Evolutionary conservation across 2,113 vertebrate genomes (phyloP).

Genomic region (Carlito syrichta): DNA sequence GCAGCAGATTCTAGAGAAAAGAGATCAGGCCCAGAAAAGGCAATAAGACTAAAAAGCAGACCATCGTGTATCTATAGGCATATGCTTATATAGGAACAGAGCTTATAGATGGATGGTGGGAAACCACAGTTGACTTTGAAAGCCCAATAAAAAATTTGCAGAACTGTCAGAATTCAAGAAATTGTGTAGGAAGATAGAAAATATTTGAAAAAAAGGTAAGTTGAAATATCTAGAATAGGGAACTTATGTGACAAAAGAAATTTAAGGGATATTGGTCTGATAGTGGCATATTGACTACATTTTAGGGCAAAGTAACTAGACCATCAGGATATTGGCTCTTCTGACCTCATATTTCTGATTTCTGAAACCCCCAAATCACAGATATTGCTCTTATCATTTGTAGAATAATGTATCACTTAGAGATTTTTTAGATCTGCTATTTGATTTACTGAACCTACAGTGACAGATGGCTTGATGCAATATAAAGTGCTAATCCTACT

Average conservation of each 20-base stretch:
- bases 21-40: neutral
- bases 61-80: neutral
- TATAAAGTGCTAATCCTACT: conserved; percentile 47
- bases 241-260: neutral
- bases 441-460: conserved; percentile 45
- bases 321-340: conserved; percentile 7
- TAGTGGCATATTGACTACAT: neutral
- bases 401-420: conserved; percentile 18
- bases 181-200: conserved; percentile 11
- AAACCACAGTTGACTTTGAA: conserved; percentile 15
- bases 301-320: neutral
- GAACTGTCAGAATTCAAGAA: neutral
- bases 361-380: conserved; percentile 5
- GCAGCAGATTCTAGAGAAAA: neutral
- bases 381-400: conserved; percentile 34
- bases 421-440: conserved; percentile 34
- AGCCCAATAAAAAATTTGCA: neutral
- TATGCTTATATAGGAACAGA: neutral
- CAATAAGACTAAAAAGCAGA: neutral
- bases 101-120: neutral
- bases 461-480: conserved; percentile 52
- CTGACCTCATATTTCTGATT: neutral
- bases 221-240: conserved; percentile 16
- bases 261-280: neutral
- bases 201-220: neutral